A percentile compares a stretch with the other conserved stretches of the same genome.
These are phyloP conservation scores for Zygogramma bicolorata DNA, from an alignment of 2,888 invertebrate species.

Conservation along the genomic window DNA sequence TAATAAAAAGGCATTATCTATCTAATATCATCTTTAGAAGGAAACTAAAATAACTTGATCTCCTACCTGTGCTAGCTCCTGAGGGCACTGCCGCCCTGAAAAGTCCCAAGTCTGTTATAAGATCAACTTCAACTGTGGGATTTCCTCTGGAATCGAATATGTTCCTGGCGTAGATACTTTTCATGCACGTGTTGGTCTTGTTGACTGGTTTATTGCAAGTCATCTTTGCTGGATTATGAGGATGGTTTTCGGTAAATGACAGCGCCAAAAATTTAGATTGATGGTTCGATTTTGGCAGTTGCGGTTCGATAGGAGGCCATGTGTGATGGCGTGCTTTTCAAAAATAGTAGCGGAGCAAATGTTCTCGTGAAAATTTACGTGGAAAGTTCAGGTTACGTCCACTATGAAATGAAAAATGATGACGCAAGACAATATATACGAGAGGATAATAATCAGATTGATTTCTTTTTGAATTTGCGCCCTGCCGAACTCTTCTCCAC, in stretches of 20 bases:
- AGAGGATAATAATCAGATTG: too few species aligned
- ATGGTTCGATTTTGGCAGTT: not conserved
- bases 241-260: not conserved
- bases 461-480: too few species aligned
- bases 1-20: too few species aligned
- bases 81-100: constrained; percentile 97
- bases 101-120: constrained; percentile 83
- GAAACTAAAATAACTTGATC: not conserved
- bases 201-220: constrained; percentile 31
- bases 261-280: not conserved
- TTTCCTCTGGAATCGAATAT: constrained; percentile 99
- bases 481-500: too few species aligned
- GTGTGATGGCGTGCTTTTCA: too few species aligned
- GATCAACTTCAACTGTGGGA: constrained; percentile 97
- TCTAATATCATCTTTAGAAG: too few species aligned
- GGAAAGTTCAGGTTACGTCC: too few species aligned
- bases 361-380: too few species aligned
- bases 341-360: too few species aligned
- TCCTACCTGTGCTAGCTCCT: constrained; percentile 89
- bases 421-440: too few species aligned
- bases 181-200: constrained; percentile 69
- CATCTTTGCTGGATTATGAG: constrained; percentile 17
- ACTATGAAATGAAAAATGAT: too few species aligned
- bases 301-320: not conserved
- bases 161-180: constrained; percentile 93